These are phyloP conservation scores for Mimumesa dahlbomi DNA, from an alignment of 2,888 invertebrate genomes.

Conservation along the genomic window DNA sequence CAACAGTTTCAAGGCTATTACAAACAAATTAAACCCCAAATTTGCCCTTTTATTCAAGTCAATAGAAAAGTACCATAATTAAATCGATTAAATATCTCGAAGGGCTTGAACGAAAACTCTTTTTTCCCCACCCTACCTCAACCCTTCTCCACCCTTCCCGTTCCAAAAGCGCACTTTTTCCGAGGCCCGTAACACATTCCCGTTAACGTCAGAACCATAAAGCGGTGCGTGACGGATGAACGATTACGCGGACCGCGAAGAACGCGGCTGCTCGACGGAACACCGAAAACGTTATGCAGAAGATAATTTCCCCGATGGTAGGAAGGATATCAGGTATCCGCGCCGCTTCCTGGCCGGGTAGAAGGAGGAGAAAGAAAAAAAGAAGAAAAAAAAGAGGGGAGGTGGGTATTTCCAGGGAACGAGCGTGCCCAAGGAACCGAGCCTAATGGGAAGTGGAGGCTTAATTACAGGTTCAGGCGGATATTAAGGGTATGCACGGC, in stretches of 20 bases:
- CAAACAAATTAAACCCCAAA: no score
- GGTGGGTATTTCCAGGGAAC: slow-evolving; percentile 37
- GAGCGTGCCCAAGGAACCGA: slow-evolving; percentile 56
- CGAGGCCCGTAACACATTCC: neutral
- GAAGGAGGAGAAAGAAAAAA: neutral
- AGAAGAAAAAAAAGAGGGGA: slow-evolving; percentile 5
- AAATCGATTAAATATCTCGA: no score
- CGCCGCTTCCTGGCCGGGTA: slow-evolving; percentile 28
- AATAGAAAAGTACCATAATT: no score
- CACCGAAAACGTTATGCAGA: slow-evolving; percentile 27
- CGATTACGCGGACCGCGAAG: slow-evolving; percentile 18
- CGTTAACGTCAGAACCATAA: neutral
- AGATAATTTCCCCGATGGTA: slow-evolving; percentile 51
- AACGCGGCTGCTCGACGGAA: neutral
- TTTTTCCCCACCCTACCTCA: no score
- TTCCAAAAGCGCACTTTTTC: no score
- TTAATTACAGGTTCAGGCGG: slow-evolving; percentile 67
- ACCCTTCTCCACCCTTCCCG: no score
- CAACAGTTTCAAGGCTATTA: no score
- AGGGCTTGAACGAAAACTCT: no score
- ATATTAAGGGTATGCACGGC: slow-evolving; percentile 70
- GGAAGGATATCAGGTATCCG: slow-evolving; percentile 58
- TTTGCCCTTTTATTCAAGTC: no score
- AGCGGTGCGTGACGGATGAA: slow-evolving; percentile 26
- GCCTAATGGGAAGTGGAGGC: slow-evolving; percentile 66